phyloP scores from a whole-genome alignment of 1,140 invertebrate genomes.

The Rhynchophorus ferrugineus region DNA sequence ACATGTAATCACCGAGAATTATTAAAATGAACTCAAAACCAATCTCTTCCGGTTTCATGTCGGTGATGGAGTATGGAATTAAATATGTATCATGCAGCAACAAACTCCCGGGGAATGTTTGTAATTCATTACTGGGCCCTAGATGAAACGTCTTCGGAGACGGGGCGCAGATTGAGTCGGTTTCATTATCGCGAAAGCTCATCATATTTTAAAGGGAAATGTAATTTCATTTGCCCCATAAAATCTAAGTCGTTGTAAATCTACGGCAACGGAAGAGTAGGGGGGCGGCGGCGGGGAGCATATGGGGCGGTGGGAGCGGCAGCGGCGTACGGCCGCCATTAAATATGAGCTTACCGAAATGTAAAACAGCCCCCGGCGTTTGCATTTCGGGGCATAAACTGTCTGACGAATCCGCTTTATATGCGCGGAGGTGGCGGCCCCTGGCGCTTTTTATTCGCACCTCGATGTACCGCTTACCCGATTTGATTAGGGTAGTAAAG shows the following conservation, averaged over 20 bases:
- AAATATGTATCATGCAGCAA: neutral
- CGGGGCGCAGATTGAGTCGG: slow-evolving; percentile 32
- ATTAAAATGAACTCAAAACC: no score
- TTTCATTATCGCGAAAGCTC: slow-evolving; percentile 42
- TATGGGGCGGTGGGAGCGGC: neutral
- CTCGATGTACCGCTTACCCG: neutral
- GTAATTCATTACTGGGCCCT: neutral
- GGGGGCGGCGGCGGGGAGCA: slow-evolving; percentile 31
- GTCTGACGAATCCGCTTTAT: neutral
- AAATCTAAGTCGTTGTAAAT: slow-evolving; percentile 41
- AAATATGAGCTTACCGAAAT: slow-evolving; percentile 43
- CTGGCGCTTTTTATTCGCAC: neutral
- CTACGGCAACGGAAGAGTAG: slow-evolving; percentile 27
- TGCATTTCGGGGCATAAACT: neutral
- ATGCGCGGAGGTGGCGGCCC: neutral
- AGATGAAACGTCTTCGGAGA: neutral
- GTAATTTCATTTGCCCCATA: slow-evolving; percentile 43
- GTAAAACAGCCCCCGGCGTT: slow-evolving; percentile 36
- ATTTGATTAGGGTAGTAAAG: neutral
- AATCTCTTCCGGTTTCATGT: neutral
- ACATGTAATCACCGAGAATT: no score
- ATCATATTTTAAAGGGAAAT: slow-evolving; percentile 42
- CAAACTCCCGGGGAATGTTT: neutral
- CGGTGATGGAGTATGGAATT: neutral
- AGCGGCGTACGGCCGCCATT: slow-evolving; percentile 38